Base-by-base conservation (phyloP, 2,888 invertebrate species). In the Coecobrya sp. region DNA sequence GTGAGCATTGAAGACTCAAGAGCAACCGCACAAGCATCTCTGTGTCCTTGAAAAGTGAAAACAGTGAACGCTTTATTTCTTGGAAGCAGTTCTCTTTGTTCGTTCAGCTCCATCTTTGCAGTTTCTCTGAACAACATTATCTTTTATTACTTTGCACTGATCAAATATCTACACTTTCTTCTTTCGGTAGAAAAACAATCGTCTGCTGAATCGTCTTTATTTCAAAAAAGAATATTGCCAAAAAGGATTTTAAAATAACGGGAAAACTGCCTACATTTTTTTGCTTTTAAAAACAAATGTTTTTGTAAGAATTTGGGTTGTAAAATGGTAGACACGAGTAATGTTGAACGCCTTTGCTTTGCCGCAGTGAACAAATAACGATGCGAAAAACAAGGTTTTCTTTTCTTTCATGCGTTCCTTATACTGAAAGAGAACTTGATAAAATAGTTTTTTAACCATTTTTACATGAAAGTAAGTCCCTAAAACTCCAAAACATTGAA, bases 21-120 rank as follows among this genome's bases (percentile, higher is more conserved):
- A 65, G 25, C 65, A 16, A 65, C 65, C 65, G 27, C 65, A 27
- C 65, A 27, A 70, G 36, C 8, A n/a, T 16, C 16, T 36, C 3
- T 70, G 27, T 70, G 70, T 70, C 70, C 70, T 70, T 70, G 70
- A 70, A 70, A 70, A 36, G 70, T 11, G 70, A 70, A 70, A 70
- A 70, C 36, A 70, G 36, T n/a, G 36, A 70, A 36, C 36, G 13
- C 36, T 70, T 70, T 70, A 70, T 70, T 70, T n/a, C 36, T 0
- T 49, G 16, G 49, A 7, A 49, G 3, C 1, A 7, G 16, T 49
- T n/a, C 55, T 49, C 49, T 49, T 11, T 3, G 10, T 49, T 13
- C 3, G 10, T 49, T 10, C 13, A 49, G 1, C 13, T 49, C 49
- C 11, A 10, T 49, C 49, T 49, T 13, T 49, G 5, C 65, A 65